Evolutionary conservation across 2,113 vertebrate genomes (phyloP).

Genomic region (Helogale parvula): DNA sequence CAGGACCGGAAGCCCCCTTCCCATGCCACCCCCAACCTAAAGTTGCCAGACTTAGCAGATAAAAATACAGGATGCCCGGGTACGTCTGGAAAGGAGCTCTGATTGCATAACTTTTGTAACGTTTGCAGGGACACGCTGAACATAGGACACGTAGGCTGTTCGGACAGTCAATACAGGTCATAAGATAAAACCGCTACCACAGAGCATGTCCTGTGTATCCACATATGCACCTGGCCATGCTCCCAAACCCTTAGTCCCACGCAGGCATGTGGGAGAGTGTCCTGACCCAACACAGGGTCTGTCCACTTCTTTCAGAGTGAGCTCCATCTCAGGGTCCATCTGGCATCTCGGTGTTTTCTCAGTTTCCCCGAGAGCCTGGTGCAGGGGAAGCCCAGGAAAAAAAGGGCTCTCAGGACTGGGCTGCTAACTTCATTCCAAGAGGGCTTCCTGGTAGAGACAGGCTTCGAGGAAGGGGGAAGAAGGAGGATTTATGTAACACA

Average conservation of each 20-base stretch:
- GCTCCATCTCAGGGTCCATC: fast-evolving
- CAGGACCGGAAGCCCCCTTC: background rate
- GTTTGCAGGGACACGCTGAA: background rate
- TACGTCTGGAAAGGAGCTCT: background rate
- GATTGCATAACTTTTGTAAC: background rate
- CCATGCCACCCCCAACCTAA: background rate
- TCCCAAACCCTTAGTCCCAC: background rate
- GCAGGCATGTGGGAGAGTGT: background rate
- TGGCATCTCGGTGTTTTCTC: background rate
- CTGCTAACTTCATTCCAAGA: background rate
- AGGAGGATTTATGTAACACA: background rate
- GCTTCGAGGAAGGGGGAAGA: background rate
- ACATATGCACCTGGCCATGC: background rate
- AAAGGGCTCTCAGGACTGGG: background rate
- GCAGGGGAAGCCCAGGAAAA: background rate
- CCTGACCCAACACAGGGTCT: background rate
- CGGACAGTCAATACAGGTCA: background rate
- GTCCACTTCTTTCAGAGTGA: background rate
- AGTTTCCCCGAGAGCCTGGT: background rate
- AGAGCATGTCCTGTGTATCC: background rate
- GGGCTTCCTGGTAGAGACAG: background rate
- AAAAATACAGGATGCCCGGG: background rate
- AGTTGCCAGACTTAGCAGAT: background rate
- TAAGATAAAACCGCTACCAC: background rate
- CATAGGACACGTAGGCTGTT: background rate